Evolutionary conservation across 2,797 vertebrate genomes (phyloP), one percentile per base, ranked within the genome.

Genomic region (Lepus townsendii): DNA sequence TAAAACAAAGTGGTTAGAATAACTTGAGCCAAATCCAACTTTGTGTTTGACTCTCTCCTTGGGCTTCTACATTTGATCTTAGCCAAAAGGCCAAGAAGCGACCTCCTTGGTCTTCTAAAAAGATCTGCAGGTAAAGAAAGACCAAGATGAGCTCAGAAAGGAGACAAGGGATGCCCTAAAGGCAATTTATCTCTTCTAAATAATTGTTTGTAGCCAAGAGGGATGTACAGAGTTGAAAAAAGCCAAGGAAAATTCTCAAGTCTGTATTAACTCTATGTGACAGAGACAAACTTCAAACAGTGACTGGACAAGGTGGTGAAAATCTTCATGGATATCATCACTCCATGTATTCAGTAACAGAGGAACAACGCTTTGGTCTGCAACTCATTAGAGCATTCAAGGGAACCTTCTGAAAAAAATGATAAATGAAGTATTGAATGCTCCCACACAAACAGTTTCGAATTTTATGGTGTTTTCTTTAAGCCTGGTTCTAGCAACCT

Each of bases 211-310:
- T 80, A 93, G 68, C 57, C 57, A 83, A 75, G 42, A 90, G 71
- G 50, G 11, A 88, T 65, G 26, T 35, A 82, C 20, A 50, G 50
- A 57, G 17, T 50, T 75, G 42, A 68, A 57, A 86, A 93, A 93
- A 66, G n/a, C n/a, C 73, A 75, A 88, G n/a, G 30, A 85, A 96
- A 97, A 87, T 65, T 60, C 52, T 54, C 62, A 79, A 63, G 24
- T 92, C 27, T 69, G 22, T 14, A 24, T 91, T 65, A 89, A 75
- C n/a, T 94, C 83, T 75, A n/a, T 30, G 26, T 63, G 71, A 90
- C 30, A 68, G 7, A 95, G 54, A 86, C 27, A 90, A 94, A 96
- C 83, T 91, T 62, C 63, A 96, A 88, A 95, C 32, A 93, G 63
- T 69, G 66, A 76, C 71, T 92, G 75, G 62, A 92, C 72, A 88